phyloP scores from a whole-genome alignment of 2,888 invertebrate species.

The Tenthredo amoena region DNA sequence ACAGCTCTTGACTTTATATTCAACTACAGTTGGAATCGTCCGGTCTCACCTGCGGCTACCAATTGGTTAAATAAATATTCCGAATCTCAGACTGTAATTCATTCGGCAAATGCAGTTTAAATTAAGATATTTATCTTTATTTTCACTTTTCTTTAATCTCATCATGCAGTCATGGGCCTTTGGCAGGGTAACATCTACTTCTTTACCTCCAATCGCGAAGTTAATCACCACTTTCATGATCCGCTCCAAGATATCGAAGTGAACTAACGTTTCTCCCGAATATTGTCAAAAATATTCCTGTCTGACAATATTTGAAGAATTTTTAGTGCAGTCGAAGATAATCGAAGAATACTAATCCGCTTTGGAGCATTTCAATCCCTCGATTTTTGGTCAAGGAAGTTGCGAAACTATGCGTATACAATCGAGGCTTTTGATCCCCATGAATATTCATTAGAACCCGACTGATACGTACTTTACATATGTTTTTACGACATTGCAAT shows the following conservation, averaged over 20 bases:
- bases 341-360: neutral
- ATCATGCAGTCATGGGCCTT: neutral
- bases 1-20: conserved; percentile 1
- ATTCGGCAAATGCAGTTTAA: neutral
- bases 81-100: conserved; percentile 1
- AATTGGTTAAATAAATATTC: conserved; percentile 8
- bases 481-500: neutral
- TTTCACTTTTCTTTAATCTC: neutral
- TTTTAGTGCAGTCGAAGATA: neutral
- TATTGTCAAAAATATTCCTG: neutral
- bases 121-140: neutral
- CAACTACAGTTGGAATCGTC: neutral
- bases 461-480: conserved; percentile 4
- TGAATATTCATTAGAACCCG: conserved; percentile 21
- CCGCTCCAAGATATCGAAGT: neutral
- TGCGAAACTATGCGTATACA: neutral
- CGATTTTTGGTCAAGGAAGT: neutral
- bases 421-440: neutral
- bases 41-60: neutral
- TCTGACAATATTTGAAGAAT: neutral
- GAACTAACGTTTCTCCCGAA: neutral
- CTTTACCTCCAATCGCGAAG: neutral
- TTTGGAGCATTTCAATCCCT: neutral
- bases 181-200: neutral
- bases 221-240: neutral